These are phyloP conservation scores for Holothuria leucospilota DNA, from an alignment of 53 echinoderm and acorn worm genomes.

Conservation along the genomic window DNA sequence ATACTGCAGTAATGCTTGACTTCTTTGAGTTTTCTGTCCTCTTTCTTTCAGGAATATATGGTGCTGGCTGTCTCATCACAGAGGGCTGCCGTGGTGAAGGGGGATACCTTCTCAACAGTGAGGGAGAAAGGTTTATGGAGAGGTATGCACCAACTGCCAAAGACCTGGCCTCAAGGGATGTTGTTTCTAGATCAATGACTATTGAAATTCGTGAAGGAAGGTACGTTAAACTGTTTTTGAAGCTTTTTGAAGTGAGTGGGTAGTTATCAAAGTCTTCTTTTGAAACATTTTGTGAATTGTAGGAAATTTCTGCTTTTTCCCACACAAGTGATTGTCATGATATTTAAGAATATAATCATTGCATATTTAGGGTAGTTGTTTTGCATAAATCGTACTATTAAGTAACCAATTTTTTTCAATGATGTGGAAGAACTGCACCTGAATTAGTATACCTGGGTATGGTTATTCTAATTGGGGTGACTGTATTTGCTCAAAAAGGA, in stretches of 20 bases:
- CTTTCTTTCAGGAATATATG: slow-evolving; percentile 83
- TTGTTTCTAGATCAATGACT: slow-evolving; percentile 95
- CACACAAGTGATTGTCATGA: too few relatives aligned
- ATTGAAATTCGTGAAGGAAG: slow-evolving; percentile 98
- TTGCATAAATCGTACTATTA: too few relatives aligned
- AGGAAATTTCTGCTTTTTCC: too few relatives aligned
- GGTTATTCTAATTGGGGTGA: too few relatives aligned
- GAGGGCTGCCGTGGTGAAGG: slow-evolving; percentile 98
- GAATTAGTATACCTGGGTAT: too few relatives aligned
- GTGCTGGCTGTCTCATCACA: slow-evolving; percentile 96
- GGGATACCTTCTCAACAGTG: slow-evolving; percentile 91
- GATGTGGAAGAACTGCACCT: too few relatives aligned
- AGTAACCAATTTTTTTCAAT: too few relatives aligned
- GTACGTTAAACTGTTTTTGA: slow-evolving; percentile 32
- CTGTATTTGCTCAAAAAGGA: too few relatives aligned
- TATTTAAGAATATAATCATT: too few relatives aligned
- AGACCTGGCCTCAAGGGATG: slow-evolving; percentile 90
- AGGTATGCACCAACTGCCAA: slow-evolving; percentile 94
- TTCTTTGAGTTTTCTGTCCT: too few relatives aligned
- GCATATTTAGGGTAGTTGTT: too few relatives aligned
- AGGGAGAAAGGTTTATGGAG: slow-evolving; percentile 98
- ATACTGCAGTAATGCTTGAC: too few relatives aligned
- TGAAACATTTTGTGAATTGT: neutral
- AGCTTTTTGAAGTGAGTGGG: neutral
- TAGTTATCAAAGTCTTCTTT: neutral